A percentile compares a stretch with the other conserved stretches of the same genome.
Conservation (phyloP, 2,888 invertebrate genomes). For the Kuschelorhynchus macadamiae region DNA sequence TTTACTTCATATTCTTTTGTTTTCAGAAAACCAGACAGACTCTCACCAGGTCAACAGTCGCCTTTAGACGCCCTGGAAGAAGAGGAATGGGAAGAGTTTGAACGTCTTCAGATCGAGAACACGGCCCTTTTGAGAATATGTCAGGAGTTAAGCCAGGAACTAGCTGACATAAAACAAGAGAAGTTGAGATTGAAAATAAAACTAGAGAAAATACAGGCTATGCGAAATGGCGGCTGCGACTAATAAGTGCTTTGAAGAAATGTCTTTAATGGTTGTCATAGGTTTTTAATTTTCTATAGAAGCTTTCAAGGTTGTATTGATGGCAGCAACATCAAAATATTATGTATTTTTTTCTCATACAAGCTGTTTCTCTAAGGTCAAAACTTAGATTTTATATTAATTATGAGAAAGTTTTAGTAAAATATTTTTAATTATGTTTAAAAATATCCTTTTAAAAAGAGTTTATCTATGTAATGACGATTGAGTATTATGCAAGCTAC, state of each 20-base stretch:
- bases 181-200: slow-evolving; percentile 86
- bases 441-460: too few relatives aligned
- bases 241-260: slow-evolving; percentile 2
- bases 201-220: slow-evolving; percentile 74
- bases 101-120: slow-evolving; percentile 86
- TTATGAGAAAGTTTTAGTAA: too few relatives aligned
- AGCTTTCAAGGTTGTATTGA: background rate
- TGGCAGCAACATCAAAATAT: slow-evolving; percentile 14
- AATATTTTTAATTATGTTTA: too few relatives aligned
- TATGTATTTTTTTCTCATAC: too few relatives aligned
- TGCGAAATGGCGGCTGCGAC: slow-evolving; percentile 65
- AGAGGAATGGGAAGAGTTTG: slow-evolving; percentile 73
- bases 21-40: slow-evolving; percentile 55
- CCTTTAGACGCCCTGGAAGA: slow-evolving; percentile 68
- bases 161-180: slow-evolving; percentile 89
- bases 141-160: slow-evolving; percentile 89
- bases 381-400: too few relatives aligned
- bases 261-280: slow-evolving; percentile 12
- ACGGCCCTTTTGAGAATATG: slow-evolving; percentile 88
- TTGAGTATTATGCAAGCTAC: too few relatives aligned
- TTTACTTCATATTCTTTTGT: too few relatives aligned
- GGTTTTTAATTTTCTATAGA: slow-evolving; percentile 7
- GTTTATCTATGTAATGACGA: too few relatives aligned
- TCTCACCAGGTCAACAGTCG: slow-evolving; percentile 69
- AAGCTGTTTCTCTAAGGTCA: too few relatives aligned